Conservation (phyloP, 2,797 vertebrate genomes). For the Clarias platycephalus region DNA sequence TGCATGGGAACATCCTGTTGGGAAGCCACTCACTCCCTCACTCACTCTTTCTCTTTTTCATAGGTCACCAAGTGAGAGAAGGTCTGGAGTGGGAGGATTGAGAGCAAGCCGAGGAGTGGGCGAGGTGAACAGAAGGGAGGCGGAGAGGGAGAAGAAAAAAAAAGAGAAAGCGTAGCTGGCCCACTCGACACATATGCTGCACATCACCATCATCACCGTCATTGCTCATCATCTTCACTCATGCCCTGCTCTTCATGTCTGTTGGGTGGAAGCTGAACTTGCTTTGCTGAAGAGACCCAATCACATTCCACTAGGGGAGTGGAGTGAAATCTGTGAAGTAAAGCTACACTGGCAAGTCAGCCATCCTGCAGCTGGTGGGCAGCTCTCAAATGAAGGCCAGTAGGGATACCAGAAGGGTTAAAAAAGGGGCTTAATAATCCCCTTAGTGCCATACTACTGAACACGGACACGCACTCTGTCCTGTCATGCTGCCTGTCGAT, state of each 20-base stretch:
- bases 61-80: slow-evolving; percentile 68
- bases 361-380: slow-evolving; percentile 57
- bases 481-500: slow-evolving; percentile 65
- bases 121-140: slow-evolving; percentile 44
- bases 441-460: slow-evolving; percentile 81
- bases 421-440: slow-evolving; percentile 32
- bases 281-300: slow-evolving; percentile 52
- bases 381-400: slow-evolving; percentile 57
- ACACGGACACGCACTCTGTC: slow-evolving; percentile 53
- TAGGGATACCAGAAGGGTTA: not conserved
- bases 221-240: slow-evolving; percentile 35
- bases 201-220: slow-evolving; percentile 38
- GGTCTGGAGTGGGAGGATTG: slow-evolving; percentile 54
- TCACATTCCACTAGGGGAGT: slow-evolving; percentile 52
- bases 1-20: slow-evolving; percentile 66
- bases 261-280: slow-evolving; percentile 56
- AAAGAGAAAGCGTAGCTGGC: slow-evolving; percentile 53
- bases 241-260: slow-evolving; percentile 37
- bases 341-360: slow-evolving; percentile 38
- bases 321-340: slow-evolving; percentile 30
- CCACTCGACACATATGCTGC: slow-evolving; percentile 50
- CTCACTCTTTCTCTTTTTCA: slow-evolving; percentile 30
- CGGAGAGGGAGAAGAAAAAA: not conserved
- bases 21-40: slow-evolving; percentile 48
- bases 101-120: slow-evolving; percentile 23